phyloP scores from a whole-genome alignment of 1,140 invertebrate species.

The Neomicropteryx cornuta region DNA sequence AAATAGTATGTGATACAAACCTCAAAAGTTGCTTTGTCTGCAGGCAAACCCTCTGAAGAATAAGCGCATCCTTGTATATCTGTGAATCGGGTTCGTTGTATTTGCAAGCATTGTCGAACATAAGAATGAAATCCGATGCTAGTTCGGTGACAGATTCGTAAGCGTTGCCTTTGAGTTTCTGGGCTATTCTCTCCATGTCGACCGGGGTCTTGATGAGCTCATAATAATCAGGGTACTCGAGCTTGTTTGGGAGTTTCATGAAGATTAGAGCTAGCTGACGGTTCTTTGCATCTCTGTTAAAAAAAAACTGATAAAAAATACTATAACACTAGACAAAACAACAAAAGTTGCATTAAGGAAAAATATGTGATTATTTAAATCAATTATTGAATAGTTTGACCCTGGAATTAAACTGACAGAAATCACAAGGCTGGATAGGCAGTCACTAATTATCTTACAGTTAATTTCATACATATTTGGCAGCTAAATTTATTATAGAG shows the following conservation, averaged over 20 bases:
- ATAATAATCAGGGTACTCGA: conserved; percentile 95
- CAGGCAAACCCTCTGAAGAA: conserved; percentile 81
- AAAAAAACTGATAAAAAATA: too few relatives aligned
- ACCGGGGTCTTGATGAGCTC: conserved; percentile 96
- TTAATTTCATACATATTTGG: too few relatives aligned
- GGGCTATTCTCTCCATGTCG: conserved; percentile 91
- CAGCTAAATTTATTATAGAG: too few relatives aligned
- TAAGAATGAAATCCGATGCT: conserved; percentile 85
- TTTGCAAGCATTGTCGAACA: conserved; percentile 99
- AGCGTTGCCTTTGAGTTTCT: conserved; percentile 65
- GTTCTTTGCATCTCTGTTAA: conserved; percentile 30
- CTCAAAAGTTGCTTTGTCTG: conserved; percentile 84
- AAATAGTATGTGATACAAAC: too few relatives aligned
- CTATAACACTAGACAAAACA: too few relatives aligned
- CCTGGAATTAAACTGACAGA: too few relatives aligned
- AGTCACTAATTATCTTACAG: too few relatives aligned
- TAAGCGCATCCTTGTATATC: conserved; percentile 96
- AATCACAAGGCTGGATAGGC: too few relatives aligned
- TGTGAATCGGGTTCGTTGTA: conserved; percentile 99
- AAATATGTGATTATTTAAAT: too few relatives aligned
- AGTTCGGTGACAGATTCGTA: conserved; percentile 87
- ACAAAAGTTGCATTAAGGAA: too few relatives aligned
- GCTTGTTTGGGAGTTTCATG: conserved; percentile 88
- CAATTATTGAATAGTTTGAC: too few relatives aligned
- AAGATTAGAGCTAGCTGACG: conserved; percentile 84